These are phyloP conservation scores for Ptychadena robeensis DNA, from an alignment of 2,797 vertebrate species.

Conservation along the genomic window DNA sequence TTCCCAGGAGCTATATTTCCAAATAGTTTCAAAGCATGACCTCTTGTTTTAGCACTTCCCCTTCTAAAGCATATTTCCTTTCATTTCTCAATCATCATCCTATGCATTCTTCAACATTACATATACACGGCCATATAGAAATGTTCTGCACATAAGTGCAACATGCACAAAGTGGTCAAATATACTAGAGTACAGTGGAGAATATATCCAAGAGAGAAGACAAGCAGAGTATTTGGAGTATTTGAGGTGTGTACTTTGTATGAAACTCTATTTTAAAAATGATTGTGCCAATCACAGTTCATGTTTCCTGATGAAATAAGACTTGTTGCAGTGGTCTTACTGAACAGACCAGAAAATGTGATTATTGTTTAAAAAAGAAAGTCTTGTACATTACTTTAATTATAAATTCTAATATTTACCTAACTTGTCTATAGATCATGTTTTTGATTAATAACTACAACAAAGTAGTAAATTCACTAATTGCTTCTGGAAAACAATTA, in stretches of 20 bases:
- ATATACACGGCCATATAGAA: constrained; percentile 9
- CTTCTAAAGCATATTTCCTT: constrained; percentile 49
- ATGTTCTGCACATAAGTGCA: neutral
- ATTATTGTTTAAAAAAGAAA: neutral
- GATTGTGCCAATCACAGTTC: neutral
- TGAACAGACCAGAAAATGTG: neutral
- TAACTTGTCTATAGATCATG: too few relatives aligned
- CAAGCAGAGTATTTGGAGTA: neutral
- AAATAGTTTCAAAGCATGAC: constrained; percentile 36
- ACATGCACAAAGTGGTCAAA: neutral
- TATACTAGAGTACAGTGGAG: neutral
- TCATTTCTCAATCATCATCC: constrained; percentile 1
- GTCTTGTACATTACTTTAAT: neutral
- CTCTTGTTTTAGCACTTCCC: constrained; percentile 47
- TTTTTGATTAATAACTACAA: too few relatives aligned
- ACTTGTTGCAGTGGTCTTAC: neutral
- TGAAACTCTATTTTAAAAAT: neutral
- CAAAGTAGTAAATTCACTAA: too few relatives aligned
- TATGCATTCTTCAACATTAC: constrained; percentile 11
- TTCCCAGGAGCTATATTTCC: constrained; percentile 31
- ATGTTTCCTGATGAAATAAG: neutral
- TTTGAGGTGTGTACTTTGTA: constrained; percentile 8
- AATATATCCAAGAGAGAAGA: neutral
- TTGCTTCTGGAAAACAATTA: too few relatives aligned
- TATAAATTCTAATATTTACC: too few relatives aligned